A percentile compares a stretch with the other conserved stretches of the same genome.
Evolutionary conservation across 2,888 invertebrate species (phyloP).

Genomic region (Digitonthophagus gazella): DNA sequence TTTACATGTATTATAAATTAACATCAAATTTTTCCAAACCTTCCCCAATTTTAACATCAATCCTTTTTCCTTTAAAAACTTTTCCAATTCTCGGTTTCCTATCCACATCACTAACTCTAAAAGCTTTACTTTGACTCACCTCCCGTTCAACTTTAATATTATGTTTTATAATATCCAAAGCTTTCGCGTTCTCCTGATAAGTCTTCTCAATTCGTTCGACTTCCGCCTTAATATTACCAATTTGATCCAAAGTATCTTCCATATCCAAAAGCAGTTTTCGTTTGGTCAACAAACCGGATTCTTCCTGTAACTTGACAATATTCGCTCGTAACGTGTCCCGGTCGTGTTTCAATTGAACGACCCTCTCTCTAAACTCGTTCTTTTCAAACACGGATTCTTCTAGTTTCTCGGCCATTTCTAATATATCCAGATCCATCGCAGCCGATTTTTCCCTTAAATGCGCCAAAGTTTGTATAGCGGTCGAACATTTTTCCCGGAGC

Average conservation of each 20-base stretch:
- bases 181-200: constrained; percentile 31
- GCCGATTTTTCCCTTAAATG: constrained; percentile 57
- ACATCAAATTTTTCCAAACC: constrained; percentile 18
- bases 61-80: constrained; percentile 5
- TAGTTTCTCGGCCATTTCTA: constrained; percentile 34
- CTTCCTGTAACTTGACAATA: constrained; percentile 49
- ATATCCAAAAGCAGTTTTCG: constrained; percentile 53
- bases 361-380: constrained; percentile 39
- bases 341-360: constrained; percentile 48
- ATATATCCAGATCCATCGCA: constrained; percentile 44
- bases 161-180: constrained; percentile 30
- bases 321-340: constrained; percentile 50
- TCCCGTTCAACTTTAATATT: constrained; percentile 31
- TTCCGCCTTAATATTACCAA: constrained; percentile 40
- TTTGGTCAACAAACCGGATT: constrained; percentile 55
- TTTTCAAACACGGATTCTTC: constrained; percentile 33
- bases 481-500: constrained; percentile 52
- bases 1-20: background rate
- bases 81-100: constrained; percentile 19
- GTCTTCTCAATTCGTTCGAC: constrained; percentile 30
- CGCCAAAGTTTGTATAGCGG: constrained; percentile 54
- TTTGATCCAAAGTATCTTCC: constrained; percentile 46
- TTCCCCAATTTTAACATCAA: background rate
- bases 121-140: constrained; percentile 27
- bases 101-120: background rate